Percentiles rank a stretch among this genome's conserved stretches.
phyloP scores from a whole-genome alignment of 2,888 invertebrate species.

The Brachynemurus nebulosus region DNA sequence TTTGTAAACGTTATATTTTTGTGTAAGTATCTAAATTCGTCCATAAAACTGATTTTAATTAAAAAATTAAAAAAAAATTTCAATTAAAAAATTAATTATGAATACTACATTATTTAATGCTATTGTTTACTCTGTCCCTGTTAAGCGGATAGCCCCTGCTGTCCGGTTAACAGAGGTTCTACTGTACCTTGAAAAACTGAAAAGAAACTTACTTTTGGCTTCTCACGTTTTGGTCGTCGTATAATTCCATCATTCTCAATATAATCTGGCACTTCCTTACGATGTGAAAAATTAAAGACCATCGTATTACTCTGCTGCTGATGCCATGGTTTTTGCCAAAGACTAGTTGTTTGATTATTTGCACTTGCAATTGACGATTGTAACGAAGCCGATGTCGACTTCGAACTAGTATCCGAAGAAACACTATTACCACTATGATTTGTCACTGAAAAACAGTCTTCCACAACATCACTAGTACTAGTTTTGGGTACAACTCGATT shows the following conservation, averaged over 20 bases:
- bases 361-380: too few relatives aligned
- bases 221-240: constrained; percentile 48
- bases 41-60: too few relatives aligned
- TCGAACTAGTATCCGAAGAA: not conserved
- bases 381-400: too few relatives aligned
- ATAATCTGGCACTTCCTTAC: constrained; percentile 80
- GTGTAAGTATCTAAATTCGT: too few relatives aligned
- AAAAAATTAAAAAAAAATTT: too few relatives aligned
- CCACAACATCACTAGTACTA: constrained; percentile 12
- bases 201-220: constrained; percentile 53
- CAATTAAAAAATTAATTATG: too few relatives aligned
- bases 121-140: too few relatives aligned
- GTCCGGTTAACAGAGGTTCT: too few relatives aligned
- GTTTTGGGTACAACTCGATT: constrained; percentile 9
- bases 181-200: too few relatives aligned
- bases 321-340: constrained; percentile 27
- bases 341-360: constrained; percentile 2
- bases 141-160: too few relatives aligned
- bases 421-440: constrained; percentile 18
- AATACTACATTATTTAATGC: too few relatives aligned
- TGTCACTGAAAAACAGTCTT: constrained; percentile 11
- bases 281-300: constrained; percentile 76
- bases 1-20: too few relatives aligned
- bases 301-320: constrained; percentile 46
- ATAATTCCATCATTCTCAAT: constrained; percentile 79